phyloP scores from a whole-genome alignment of 1,140 invertebrate species.

The Cydia fagiglandana region DNA sequence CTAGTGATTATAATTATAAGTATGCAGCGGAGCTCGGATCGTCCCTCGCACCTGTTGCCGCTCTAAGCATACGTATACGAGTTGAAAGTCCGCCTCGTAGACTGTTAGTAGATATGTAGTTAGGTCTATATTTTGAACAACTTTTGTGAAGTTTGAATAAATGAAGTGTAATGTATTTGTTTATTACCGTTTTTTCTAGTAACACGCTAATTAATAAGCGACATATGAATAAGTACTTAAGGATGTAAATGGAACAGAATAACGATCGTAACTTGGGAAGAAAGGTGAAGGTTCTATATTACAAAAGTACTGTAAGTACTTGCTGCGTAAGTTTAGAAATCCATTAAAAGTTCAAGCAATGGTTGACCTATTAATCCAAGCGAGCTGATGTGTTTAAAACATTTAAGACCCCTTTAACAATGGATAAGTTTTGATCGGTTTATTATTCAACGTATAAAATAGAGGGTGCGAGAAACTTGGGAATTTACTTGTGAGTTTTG shows the following conservation, averaged over 20 bases:
- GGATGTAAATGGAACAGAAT: neutral
- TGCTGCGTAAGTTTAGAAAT: conserved; percentile 20
- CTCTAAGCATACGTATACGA: conserved; percentile 64
- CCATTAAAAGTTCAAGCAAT: conserved; percentile 24
- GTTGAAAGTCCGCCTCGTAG: conserved; percentile 51
- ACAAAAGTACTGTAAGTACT: conserved; percentile 14
- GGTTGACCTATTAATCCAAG: conserved; percentile 30
- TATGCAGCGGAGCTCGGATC: conserved; percentile 56
- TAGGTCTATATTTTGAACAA: neutral
- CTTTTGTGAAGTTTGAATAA: neutral
- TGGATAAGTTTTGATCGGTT: conserved; percentile 30
- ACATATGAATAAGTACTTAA: neutral
- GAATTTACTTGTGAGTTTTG: conserved; percentile 28
- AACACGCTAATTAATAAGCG: neutral
- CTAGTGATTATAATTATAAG: conserved; percentile 58
- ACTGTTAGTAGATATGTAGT: neutral
- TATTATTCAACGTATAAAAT: conserved; percentile 30
- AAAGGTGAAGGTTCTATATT: conserved; percentile 20
- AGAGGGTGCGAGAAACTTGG: conserved; percentile 19
- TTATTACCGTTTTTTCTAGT: neutral
- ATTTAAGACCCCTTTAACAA: conserved; percentile 29
- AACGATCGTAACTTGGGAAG: neutral
- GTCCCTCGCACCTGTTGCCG: conserved; percentile 71
- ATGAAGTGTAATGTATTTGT: neutral
- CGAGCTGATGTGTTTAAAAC: conserved; percentile 27